Percentiles rank a stretch among this genome's conserved stretches.
phyloP scores from a whole-genome alignment of 2,113 vertebrate genomes.

The Muntiacus reevesi region DNA sequence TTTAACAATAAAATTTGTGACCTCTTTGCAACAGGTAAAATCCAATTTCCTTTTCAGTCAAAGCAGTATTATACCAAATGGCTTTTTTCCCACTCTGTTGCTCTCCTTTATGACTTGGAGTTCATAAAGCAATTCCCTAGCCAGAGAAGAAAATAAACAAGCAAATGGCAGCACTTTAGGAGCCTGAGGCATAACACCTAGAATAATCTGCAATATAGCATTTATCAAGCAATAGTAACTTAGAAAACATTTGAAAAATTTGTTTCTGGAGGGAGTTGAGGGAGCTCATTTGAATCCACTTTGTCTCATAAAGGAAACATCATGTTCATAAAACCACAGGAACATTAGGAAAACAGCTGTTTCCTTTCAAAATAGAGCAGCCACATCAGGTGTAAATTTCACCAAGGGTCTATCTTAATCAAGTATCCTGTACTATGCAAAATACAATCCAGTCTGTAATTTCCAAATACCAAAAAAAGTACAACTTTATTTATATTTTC shows the following conservation, averaged over 20 bases:
- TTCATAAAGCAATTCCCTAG: slow-evolving; percentile 67
- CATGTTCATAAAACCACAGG: slow-evolving; percentile 66
- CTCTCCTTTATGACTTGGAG: slow-evolving; percentile 51
- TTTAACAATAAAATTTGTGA: slow-evolving; percentile 65
- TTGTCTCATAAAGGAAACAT: slow-evolving; percentile 68
- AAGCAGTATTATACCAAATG: slow-evolving; percentile 52
- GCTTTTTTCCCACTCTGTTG: slow-evolving; percentile 52
- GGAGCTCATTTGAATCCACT: slow-evolving; percentile 63
- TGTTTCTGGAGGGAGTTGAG: slow-evolving; percentile 61
- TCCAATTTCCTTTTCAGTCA: slow-evolving; percentile 66
- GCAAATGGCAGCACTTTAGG: slow-evolving; percentile 59
- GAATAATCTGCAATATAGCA: slow-evolving; percentile 57
- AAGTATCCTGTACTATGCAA: slow-evolving; percentile 16
- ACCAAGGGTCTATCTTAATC: slow-evolving; percentile 45
- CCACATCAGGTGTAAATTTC: slow-evolving; percentile 52
- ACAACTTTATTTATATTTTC: not conserved
- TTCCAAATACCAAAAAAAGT: not conserved
- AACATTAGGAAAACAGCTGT: slow-evolving; percentile 66
- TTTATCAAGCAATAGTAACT: slow-evolving; percentile 62
- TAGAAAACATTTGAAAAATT: slow-evolving; percentile 67
- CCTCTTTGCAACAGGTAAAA: slow-evolving; percentile 64
- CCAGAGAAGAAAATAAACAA: slow-evolving; percentile 69
- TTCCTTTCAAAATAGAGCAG: slow-evolving; percentile 58
- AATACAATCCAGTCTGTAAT: not conserved
- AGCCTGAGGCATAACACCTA: slow-evolving; percentile 63